Evolutionary conservation across 2,797 vertebrate species (phyloP).

Genomic region (Psittacula echo): DNA sequence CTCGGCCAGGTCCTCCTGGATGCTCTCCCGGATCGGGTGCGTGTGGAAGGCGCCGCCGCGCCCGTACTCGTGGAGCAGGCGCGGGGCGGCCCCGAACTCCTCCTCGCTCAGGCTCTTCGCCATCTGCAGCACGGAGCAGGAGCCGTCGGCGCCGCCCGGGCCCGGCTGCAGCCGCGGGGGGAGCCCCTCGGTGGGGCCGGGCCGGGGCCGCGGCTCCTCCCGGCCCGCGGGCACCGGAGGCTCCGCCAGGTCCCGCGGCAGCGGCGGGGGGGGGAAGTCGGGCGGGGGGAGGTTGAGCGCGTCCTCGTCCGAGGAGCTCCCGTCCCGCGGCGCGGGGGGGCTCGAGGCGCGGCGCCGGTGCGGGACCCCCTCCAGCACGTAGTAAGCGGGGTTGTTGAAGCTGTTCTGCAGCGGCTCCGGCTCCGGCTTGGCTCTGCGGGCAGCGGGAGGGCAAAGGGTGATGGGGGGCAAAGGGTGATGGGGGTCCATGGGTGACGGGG

Average conservation of each 20-base stretch:
- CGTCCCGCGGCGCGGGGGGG: no score
- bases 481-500: no score
- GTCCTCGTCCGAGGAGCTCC: constrained; percentile 78
- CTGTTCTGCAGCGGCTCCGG: constrained; percentile 86
- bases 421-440: constrained; percentile 84
- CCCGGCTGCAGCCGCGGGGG: no score
- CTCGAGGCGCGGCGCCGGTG: constrained; percentile 76
- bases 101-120: constrained; percentile 95
- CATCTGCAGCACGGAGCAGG: constrained; percentile 96
- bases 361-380: constrained; percentile 94
- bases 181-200: no score
- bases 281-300: constrained; percentile 90
- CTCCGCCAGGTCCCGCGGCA: constrained; percentile 85
- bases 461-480: no score
- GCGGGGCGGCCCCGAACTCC: constrained; percentile 80
- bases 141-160: constrained; percentile 30
- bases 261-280: constrained; percentile 92
- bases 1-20: constrained; percentile 91
- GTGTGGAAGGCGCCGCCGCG: constrained; percentile 86
- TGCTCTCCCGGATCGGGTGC: constrained; percentile 90
- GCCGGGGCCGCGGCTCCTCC: not conserved
- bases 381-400: constrained; percentile 97
- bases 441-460: not conserved
- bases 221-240: not conserved
- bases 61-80: constrained; percentile 75